Percentiles rank a stretch among this genome's conserved stretches.
These are phyloP conservation scores for Thereva unica DNA, from an alignment of 2,888 invertebrate species.

Conservation along the genomic window DNA sequence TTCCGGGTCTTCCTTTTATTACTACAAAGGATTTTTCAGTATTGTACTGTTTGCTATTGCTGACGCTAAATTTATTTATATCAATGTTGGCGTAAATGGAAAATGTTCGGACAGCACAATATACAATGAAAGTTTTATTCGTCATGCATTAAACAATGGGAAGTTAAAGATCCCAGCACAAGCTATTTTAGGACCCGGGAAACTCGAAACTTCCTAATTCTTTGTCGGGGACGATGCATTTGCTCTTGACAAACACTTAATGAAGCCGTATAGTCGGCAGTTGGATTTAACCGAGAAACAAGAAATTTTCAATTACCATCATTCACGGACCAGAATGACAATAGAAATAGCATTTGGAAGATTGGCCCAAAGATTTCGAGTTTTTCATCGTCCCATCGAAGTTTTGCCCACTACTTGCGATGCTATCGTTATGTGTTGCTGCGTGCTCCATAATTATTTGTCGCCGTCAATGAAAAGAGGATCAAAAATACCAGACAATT, in stretches of 20 bases:
- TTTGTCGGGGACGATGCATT: conserved; percentile 28
- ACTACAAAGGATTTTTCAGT: conserved; percentile 45
- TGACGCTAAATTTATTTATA: no score
- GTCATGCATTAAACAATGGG: no score
- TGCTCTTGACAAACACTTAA: conserved; percentile 10
- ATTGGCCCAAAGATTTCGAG: conserved; percentile 7
- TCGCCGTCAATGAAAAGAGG: no score
- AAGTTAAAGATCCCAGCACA: no score
- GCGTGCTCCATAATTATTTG: conserved; percentile 23
- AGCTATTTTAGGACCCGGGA: no score
- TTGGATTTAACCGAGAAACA: background rate
- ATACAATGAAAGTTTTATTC: no score
- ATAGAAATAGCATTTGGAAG: conserved; percentile 27
- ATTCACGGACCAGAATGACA: conserved; percentile 15
- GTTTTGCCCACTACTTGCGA: conserved; percentile 3
- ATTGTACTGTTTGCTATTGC: conserved; percentile 16
- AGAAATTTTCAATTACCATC: conserved; percentile 25
- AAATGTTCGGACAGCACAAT: no score
- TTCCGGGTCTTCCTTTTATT: conserved; percentile 46
- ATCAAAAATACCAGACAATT: no score
- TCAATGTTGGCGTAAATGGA: no score
- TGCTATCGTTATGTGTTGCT: background rate
- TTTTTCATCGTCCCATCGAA: conserved; percentile 14
- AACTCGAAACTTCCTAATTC: conserved; percentile 4
- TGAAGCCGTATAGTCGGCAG: conserved; percentile 18